phyloP scores from a whole-genome alignment of 2,888 invertebrate genomes.

The Brachynemurus nebulosus region DNA sequence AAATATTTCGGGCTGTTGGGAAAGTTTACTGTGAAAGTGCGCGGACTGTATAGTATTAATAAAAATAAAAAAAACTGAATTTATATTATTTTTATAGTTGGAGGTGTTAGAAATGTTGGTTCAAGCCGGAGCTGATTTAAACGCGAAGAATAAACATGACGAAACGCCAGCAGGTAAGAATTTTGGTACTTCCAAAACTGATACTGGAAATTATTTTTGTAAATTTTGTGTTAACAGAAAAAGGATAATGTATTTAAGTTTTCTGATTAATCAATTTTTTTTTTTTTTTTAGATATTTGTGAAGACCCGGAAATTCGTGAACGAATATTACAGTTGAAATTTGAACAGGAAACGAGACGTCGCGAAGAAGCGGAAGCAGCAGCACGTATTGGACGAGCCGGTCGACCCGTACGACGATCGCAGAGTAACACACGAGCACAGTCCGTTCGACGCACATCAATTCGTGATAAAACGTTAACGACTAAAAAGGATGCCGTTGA shows the following conservation, averaged over 20 bases:
- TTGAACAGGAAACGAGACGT: constrained; percentile 73
- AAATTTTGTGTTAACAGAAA: constrained; percentile 3
- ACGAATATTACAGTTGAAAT: constrained; percentile 73
- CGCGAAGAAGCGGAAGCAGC: constrained; percentile 44
- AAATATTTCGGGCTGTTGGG: no score
- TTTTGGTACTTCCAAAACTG: neutral
- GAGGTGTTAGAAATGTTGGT: constrained; percentile 91
- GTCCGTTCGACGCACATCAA: constrained; percentile 83
- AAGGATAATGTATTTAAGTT: constrained; percentile 1
- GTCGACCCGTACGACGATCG: constrained; percentile 50
- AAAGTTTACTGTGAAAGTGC: no score
- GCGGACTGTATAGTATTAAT: no score
- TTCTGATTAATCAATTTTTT: no score
- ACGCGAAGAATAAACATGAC: constrained; percentile 90
- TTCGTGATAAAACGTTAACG: constrained; percentile 84
- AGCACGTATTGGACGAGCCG: constrained; percentile 44
- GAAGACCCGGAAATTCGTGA: constrained; percentile 90
- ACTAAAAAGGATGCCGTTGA: constrained; percentile 90
- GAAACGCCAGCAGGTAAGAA: constrained; percentile 87
- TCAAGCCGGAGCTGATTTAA: constrained; percentile 92
- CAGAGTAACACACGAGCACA: constrained; percentile 75
- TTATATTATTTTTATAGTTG: constrained; percentile 42
- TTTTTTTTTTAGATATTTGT: constrained; percentile 62
- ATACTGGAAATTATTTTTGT: neutral
- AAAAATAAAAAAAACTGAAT: no score